Conservation (phyloP, 1,140 invertebrate genomes). For the Coenobita brevimanus region DNA sequence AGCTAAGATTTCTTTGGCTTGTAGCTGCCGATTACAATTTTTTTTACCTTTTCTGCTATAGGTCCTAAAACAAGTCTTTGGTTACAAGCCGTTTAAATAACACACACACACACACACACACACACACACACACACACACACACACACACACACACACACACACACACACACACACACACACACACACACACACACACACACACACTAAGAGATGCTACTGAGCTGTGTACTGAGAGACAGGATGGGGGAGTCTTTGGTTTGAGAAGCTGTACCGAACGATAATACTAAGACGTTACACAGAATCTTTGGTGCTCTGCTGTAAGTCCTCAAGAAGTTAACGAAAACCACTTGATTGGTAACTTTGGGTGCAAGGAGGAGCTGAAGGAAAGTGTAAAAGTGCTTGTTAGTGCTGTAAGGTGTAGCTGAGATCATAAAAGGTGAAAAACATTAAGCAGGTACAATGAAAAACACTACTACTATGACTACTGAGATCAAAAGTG, state of each 20-base stretch:
- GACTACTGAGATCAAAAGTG: too few relatives aligned
- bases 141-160: too few relatives aligned
- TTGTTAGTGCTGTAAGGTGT: too few relatives aligned
- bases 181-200: background rate
- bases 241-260: constrained; percentile 18
- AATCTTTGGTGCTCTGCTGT: constrained; percentile 47
- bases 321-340: background rate
- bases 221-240: background rate
- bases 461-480: too few relatives aligned
- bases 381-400: background rate
- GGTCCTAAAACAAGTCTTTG: too few relatives aligned
- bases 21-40: too few relatives aligned
- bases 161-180: background rate
- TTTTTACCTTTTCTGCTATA: too few relatives aligned
- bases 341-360: background rate
- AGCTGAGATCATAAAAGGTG: too few relatives aligned
- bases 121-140: too few relatives aligned
- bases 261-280: background rate
- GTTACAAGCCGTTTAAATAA: background rate
- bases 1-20: background rate
- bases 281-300: too few relatives aligned
- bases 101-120: too few relatives aligned
- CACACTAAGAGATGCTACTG: constrained; percentile 5
- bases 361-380: constrained; percentile 9
- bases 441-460: too few relatives aligned